phyloP scores from a whole-genome alignment of 23 tunicate genomes.

The Trididemnum miniatum region DNA sequence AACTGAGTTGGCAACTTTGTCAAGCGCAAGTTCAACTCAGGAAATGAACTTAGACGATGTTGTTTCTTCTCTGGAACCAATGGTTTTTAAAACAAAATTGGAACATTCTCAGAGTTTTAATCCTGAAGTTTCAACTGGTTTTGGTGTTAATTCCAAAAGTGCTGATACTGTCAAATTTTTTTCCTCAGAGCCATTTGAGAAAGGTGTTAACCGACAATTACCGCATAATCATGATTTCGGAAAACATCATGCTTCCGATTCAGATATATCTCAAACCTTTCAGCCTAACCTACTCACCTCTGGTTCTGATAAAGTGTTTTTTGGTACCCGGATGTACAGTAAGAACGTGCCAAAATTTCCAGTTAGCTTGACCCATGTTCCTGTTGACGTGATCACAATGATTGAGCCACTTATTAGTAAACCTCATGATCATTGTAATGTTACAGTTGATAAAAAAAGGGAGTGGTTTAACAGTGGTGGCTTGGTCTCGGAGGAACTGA shows the following conservation, averaged over 20 bases:
- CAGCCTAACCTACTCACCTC: not conserved
- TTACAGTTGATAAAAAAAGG: conserved; percentile 60
- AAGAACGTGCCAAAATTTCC: conserved; percentile 13
- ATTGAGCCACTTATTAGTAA: not conserved
- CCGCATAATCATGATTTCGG: not conserved
- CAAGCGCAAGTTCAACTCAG: conserved; percentile 30
- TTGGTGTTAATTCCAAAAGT: not conserved
- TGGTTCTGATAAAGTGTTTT: not conserved
- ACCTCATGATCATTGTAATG: not conserved
- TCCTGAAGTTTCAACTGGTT: not conserved
- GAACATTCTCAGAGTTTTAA: conserved; percentile 16
- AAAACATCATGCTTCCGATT: not conserved
- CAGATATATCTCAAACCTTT: not conserved
- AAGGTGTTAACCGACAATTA: not conserved
- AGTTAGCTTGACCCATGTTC: not conserved
- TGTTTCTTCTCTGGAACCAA: not conserved
- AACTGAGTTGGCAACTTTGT: not conserved
- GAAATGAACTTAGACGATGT: conserved; percentile 57
- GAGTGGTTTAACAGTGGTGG: conserved; percentile 57
- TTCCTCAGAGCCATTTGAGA: not conserved
- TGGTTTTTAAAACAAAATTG: not conserved
- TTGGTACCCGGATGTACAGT: not conserved
- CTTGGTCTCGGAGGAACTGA: conserved; percentile 43
- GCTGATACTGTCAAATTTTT: conserved; percentile 6
- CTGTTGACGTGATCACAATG: not conserved